A percentile compares a stretch with the other conserved stretches of the same genome.
These are phyloP conservation scores for Arvicanthis niloticus DNA, from an alignment of 2,113 vertebrate genomes.

Conservation along the genomic window DNA sequence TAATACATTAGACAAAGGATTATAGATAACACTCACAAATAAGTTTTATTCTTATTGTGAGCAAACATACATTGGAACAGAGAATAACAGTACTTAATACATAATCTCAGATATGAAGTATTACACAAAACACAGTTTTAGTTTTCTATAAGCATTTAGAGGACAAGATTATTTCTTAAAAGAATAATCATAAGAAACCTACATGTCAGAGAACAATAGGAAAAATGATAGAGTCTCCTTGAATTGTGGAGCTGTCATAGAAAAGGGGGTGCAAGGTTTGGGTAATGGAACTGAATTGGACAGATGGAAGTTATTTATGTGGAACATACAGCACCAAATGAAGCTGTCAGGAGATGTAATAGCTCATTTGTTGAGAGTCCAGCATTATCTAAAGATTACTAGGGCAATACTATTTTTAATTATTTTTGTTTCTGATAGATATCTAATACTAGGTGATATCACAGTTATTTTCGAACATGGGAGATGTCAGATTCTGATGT, in stretches of 20 bases:
- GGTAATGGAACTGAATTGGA: neutral
- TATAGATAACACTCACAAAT: neutral
- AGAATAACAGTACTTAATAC: neutral
- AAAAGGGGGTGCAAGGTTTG: neutral
- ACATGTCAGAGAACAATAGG: neutral
- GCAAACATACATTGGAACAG: neutral
- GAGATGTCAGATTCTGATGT: neutral
- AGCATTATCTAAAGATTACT: neutral
- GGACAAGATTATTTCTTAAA: neutral
- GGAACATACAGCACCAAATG: neutral
- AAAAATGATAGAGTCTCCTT: neutral
- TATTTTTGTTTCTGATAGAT: neutral
- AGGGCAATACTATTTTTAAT: neutral
- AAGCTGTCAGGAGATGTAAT: neutral
- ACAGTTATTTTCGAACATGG: neutral
- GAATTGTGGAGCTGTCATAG: neutral
- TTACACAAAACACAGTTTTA: neutral
- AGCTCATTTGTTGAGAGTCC: constrained; percentile 2
- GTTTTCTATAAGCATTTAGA: neutral
- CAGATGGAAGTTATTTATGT: neutral
- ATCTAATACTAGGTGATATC: constrained; percentile 6
- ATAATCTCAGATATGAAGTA: constrained; percentile 1
- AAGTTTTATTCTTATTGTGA: neutral
- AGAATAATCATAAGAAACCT: neutral
- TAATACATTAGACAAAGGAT: neutral